Evolutionary conservation across 2,797 vertebrate species (phyloP), one percentile per base, ranked within the genome.

Genomic region (Alfaro cultratus): DNA sequence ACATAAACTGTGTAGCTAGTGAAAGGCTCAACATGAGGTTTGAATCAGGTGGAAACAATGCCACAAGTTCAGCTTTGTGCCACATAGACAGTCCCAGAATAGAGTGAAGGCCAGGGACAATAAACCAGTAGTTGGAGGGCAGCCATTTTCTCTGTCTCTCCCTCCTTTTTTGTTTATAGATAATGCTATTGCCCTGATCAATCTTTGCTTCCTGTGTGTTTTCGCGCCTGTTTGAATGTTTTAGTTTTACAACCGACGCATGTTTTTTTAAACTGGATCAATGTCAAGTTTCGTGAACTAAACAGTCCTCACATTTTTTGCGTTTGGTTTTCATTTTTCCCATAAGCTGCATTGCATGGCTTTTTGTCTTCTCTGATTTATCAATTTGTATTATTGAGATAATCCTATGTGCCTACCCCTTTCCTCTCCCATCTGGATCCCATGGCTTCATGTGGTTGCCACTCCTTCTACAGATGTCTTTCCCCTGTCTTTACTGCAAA

Each of bases 381-480:
- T 85, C 72, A 41, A 0, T 74, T 79, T 2, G 8, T 49, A 64
- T 79, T 45, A 21, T 70, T 64, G 77, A 77, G n/a, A 84, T 81
- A 64, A 78, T 57, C 87, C 80, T 31, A 73, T 80, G 43, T 74
- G 72, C 78, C 76, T 64, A 73, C 83, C 46, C 80, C 78, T 78
- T 83, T 75, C 74, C 68, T 51, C 68, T 86, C 79, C 76, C 83
- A 82, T 90, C 84, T 87, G 88, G 80, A 86, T 84, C 29, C 10
- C 49, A 72, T 49, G 70, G 75, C 55, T 82, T 87, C 76, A 73
- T 80, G 80, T 78, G 81, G 84, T 87, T 82, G 80, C 82, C 83
- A 73, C 79, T 89, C 76, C 82, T 77, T 87, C 78, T 76, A 81
- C 82, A 88, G 82, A 88, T 89, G 85, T 91, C 80, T 86, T 83